These are phyloP conservation scores for Sericinus montela DNA, from an alignment of 2,888 invertebrate species.

Conservation along the genomic window DNA sequence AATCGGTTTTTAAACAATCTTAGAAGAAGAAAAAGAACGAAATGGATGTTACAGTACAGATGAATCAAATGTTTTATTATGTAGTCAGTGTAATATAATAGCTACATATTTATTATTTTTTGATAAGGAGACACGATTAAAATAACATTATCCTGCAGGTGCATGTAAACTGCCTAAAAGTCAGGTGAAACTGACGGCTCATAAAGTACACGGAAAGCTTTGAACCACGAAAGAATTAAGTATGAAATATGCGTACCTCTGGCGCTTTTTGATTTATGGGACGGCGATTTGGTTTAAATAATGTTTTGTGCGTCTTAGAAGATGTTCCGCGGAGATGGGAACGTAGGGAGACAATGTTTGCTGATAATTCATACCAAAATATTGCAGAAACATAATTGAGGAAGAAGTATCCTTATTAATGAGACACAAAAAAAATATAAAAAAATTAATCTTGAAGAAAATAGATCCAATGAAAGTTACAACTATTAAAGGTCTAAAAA, in stretches of 20 bases:
- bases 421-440: too few relatives aligned
- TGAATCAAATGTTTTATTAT: too few relatives aligned
- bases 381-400: background rate
- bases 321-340: conserved; percentile 21
- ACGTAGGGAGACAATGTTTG: conserved; percentile 21
- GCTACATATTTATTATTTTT: background rate
- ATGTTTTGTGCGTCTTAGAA: conserved; percentile 34
- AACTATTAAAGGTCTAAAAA: too few relatives aligned
- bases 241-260: conserved; percentile 75
- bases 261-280: conserved; percentile 72
- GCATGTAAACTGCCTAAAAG: conserved; percentile 36
- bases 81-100: too few relatives aligned
- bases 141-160: conserved; percentile 39
- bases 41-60: too few relatives aligned
- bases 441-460: too few relatives aligned
- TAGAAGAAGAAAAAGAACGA: too few relatives aligned
- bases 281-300: conserved; percentile 50
- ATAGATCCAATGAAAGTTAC: too few relatives aligned
- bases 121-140: conserved; percentile 15
- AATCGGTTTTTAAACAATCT: too few relatives aligned
- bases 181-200: conserved; percentile 50
- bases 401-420: too few relatives aligned
- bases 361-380: conserved; percentile 10
- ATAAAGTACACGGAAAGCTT: conserved; percentile 52
- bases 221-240: conserved; percentile 72